Conservation (phyloP, 2,797 vertebrate genomes). For the Sarcoramphus papa region DNA sequence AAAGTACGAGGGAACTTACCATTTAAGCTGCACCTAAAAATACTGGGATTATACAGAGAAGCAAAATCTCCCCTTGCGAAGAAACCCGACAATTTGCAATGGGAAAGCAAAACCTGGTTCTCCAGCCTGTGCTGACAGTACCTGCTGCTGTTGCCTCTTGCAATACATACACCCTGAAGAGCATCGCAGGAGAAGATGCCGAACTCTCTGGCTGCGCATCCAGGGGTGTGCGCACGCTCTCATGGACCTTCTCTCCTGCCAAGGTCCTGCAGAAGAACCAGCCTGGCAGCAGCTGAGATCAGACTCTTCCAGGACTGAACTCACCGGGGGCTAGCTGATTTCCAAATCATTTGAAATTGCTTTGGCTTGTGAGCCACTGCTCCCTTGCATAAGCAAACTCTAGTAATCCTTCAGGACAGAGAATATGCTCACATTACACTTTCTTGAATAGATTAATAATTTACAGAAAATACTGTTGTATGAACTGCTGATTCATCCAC, state of each 20-base stretch:
- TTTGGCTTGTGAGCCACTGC: background rate
- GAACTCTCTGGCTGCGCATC: fast-evolving
- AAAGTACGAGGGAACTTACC: fast-evolving
- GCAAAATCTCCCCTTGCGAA: background rate
- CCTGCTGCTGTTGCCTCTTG: background rate
- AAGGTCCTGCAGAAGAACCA: background rate
- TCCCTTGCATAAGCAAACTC: background rate
- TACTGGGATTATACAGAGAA: fast-evolving
- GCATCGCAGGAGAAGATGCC: fast-evolving
- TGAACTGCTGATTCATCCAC: background rate
- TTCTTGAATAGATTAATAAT: background rate
- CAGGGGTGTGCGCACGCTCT: fast-evolving
- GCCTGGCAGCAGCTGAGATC: background rate
- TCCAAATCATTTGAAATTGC: background rate
- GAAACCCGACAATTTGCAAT: background rate
- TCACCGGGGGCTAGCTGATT: fast-evolving
- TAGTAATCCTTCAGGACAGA: background rate
- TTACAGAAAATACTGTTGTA: background rate
- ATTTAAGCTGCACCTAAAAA: background rate
- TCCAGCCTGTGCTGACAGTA: background rate
- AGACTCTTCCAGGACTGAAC: background rate
- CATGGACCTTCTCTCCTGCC: no score
- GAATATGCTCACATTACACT: background rate
- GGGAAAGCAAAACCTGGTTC: background rate
- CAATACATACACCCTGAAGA: fast-evolving